A percentile compares a stretch with the other conserved stretches of the same genome.
Evolutionary conservation across 2,888 invertebrate genomes (phyloP).

Genomic region (Schizotus pectinicornis): DNA sequence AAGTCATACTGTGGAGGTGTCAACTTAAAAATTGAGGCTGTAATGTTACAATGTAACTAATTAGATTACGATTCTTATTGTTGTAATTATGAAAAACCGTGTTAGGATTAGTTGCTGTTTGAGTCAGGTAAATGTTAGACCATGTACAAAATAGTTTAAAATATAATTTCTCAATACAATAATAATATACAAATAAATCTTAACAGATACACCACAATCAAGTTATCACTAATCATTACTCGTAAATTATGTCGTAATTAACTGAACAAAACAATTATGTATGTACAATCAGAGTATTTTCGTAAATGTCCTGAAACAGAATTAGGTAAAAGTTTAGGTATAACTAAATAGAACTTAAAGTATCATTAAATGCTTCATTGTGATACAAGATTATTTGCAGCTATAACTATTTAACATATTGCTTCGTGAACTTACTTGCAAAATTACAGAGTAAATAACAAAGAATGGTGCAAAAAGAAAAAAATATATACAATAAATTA

Average conservation of each 20-base stretch:
- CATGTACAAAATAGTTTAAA: slow-evolving; percentile 38
- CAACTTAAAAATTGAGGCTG: too few species aligned
- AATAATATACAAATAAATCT: slow-evolving; percentile 44
- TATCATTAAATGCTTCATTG: slow-evolving; percentile 18
- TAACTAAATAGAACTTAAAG: slow-evolving; percentile 10
- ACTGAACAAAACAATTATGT: slow-evolving; percentile 17
- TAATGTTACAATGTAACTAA: too few species aligned
- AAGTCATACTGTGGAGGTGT: too few species aligned
- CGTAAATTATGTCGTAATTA: slow-evolving; percentile 23
- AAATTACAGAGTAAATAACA: slow-evolving; percentile 26
- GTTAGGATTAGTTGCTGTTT: background rate
- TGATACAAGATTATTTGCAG: slow-evolving; percentile 11
- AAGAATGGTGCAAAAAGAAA: slow-evolving; percentile 17
- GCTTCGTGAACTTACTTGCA: slow-evolving; percentile 15
- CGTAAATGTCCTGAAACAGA: slow-evolving; percentile 1
- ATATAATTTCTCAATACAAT: slow-evolving; percentile 42
- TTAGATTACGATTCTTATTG: background rate
- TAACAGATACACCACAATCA: slow-evolving; percentile 39
- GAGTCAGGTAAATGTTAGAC: too few species aligned
- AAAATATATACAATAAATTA: slow-evolving; percentile 33
- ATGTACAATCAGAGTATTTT: slow-evolving; percentile 16
- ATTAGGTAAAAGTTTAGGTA: slow-evolving; percentile 12
- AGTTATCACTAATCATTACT: slow-evolving; percentile 37
- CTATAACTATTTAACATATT: slow-evolving; percentile 23
- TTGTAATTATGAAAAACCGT: background rate